phyloP scores from a whole-genome alignment of 1,140 invertebrate genomes.

The Bacillus rossius region DNA sequence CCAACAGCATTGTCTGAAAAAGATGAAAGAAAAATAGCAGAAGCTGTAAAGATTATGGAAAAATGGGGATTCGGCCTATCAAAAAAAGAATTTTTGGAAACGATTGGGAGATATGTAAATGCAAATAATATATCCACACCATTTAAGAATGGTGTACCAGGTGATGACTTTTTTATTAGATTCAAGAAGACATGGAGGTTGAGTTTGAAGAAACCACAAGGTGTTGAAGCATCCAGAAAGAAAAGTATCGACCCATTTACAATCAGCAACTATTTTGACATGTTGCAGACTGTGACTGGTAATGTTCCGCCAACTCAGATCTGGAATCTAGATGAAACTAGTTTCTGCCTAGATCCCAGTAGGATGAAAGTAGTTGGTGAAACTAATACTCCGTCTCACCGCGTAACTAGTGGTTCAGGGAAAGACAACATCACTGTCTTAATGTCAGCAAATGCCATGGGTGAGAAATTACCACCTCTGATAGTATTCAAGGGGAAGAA shows the following conservation, averaged over 20 bases:
- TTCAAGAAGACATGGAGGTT: background rate
- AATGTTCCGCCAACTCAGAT: constrained; percentile 12
- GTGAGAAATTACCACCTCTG: constrained; percentile 1
- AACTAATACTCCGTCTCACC: constrained; percentile 10
- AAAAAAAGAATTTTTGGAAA: too few species aligned
- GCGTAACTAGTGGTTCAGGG: constrained; percentile 14
- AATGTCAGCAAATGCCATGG: background rate
- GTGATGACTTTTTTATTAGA: too few species aligned
- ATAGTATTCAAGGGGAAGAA: too few species aligned
- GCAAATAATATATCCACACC: too few species aligned
- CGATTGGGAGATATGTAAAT: too few species aligned
- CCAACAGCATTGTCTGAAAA: too few species aligned
- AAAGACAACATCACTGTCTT: constrained; percentile 16
- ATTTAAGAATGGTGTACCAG: too few species aligned
- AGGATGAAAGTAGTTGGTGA: constrained; percentile 20
- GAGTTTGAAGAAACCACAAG: constrained; percentile 18
- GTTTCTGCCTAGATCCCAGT: constrained; percentile 17
- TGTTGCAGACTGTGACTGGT: constrained; percentile 11
- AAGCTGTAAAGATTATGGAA: too few species aligned
- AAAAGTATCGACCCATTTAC: constrained; percentile 18
- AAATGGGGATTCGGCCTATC: too few species aligned
- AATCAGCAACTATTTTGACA: constrained; percentile 18
- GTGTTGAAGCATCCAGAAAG: constrained; percentile 18
- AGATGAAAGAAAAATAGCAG: too few species aligned
- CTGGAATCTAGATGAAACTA: constrained; percentile 24